A percentile compares a stretch with the other conserved stretches of the same genome.
Evolutionary conservation across 2,113 vertebrate species (phyloP).

Genomic region (Paratilapia polleni): DNA sequence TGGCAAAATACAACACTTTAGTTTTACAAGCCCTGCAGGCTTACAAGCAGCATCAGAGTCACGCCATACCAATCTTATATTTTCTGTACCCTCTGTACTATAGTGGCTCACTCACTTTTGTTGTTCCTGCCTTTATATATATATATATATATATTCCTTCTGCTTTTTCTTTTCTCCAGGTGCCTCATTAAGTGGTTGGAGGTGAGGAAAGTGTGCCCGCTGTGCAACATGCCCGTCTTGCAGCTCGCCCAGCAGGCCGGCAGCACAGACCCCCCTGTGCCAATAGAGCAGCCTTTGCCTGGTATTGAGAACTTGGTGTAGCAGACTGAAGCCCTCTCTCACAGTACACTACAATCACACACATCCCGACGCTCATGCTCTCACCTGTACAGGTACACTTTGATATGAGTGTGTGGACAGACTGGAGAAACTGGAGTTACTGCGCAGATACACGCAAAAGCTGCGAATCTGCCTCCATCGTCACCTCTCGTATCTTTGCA

Average conservation of each 20-base stretch:
- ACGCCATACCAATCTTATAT: neutral
- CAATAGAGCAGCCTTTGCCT: constrained; percentile 87
- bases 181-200: constrained; percentile 99
- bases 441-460: constrained; percentile 32
- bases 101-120: neutral
- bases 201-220: constrained; percentile 96
- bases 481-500: constrained; percentile 33
- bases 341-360: constrained; percentile 35
- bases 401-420: constrained; percentile 42
- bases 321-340: constrained; percentile 23
- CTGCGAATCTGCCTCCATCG: constrained; percentile 42
- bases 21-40: too few species aligned
- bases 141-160: rapidly evolving
- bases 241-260: constrained; percentile 94
- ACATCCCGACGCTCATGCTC: constrained; percentile 35
- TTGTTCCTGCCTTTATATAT: neutral
- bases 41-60: too few species aligned
- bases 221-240: constrained; percentile 97
- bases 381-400: constrained; percentile 71
- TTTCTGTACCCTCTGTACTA: neutral
- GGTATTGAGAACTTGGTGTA: constrained; percentile 95
- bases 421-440: constrained; percentile 46
- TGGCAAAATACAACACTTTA: too few species aligned
- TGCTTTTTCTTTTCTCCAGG: constrained; percentile 75
- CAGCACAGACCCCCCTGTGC: constrained; percentile 80